These are phyloP conservation scores for Apodemus agrarius DNA, from an alignment of 2,797 vertebrate genomes.

Conservation along the genomic window DNA sequence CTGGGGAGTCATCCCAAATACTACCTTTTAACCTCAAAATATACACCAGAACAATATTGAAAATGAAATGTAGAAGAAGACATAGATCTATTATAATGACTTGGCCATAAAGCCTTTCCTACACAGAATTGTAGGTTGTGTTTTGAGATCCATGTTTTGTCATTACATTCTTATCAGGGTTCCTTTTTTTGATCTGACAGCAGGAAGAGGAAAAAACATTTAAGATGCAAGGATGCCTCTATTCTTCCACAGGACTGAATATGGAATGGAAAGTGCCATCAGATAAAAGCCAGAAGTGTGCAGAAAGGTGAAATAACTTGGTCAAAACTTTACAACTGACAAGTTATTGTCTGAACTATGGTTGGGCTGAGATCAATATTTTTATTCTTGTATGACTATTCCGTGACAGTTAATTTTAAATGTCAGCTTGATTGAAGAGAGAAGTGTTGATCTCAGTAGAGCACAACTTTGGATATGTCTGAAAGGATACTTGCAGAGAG, in stretches of 20 bases:
- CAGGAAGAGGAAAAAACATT: not conserved
- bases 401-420: not conserved
- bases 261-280: not conserved
- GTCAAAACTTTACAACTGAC: not conserved
- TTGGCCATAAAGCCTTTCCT: not conserved
- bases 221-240: not conserved
- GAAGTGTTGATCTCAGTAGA: not conserved
- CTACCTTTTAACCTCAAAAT: not conserved
- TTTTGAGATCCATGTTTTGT: not conserved
- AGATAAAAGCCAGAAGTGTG: not conserved
- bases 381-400: not conserved
- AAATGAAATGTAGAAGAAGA: not conserved
- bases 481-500: not conserved
- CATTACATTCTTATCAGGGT: not conserved
- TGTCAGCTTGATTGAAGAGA: not conserved
- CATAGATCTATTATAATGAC: not conserved
- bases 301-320: not conserved
- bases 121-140: not conserved
- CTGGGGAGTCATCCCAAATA: not conserved
- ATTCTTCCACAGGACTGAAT: not conserved
- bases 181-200: not conserved
- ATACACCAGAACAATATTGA: not conserved
- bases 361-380: not conserved
- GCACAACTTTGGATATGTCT: not conserved
- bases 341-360: not conserved